These are phyloP conservation scores for Epinephelus malabaricus DNA, from an alignment of 2,797 vertebrate genomes.

Conservation along the genomic window DNA sequence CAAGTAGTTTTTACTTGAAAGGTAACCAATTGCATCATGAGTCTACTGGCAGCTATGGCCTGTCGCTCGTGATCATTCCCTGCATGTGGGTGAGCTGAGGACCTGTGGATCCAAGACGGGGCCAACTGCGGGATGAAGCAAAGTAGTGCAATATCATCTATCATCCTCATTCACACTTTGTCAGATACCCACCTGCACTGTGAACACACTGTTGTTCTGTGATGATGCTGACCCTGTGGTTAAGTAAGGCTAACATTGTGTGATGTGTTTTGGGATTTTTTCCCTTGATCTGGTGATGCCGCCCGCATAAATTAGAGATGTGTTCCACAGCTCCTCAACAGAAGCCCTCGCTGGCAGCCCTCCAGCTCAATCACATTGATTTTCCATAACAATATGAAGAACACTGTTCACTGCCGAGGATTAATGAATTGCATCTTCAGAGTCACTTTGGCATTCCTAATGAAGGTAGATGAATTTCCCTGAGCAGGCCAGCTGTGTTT, in stretches of 20 bases:
- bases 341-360: constrained; percentile 74
- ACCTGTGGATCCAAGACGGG: constrained; percentile 45
- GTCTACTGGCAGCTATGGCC: neutral
- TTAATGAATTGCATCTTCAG: constrained; percentile 89
- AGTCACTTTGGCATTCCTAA: constrained; percentile 87
- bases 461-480: constrained; percentile 85
- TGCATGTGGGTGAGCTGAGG: constrained; percentile 17
- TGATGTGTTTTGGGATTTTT: constrained; percentile 69
- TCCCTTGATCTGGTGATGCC: constrained; percentile 76
- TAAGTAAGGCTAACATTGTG: constrained; percentile 82
- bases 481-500: constrained; percentile 81
- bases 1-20: constrained; percentile 5
- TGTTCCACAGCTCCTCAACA: constrained; percentile 68
- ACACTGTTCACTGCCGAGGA: constrained; percentile 83
- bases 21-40: constrained; percentile 15
- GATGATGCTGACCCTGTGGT: constrained; percentile 68
- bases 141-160: constrained; percentile 65
- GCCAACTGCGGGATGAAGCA: constrained; percentile 54
- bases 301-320: constrained; percentile 81
- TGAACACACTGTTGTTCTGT: constrained; percentile 59
- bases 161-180: constrained; percentile 70
- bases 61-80: constrained; percentile 35
- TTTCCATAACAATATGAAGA: constrained; percentile 90
- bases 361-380: constrained; percentile 89
- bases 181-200: constrained; percentile 70